Conservation (phyloP, 2,888 invertebrate species). For the Nycteola revayana region DNA sequence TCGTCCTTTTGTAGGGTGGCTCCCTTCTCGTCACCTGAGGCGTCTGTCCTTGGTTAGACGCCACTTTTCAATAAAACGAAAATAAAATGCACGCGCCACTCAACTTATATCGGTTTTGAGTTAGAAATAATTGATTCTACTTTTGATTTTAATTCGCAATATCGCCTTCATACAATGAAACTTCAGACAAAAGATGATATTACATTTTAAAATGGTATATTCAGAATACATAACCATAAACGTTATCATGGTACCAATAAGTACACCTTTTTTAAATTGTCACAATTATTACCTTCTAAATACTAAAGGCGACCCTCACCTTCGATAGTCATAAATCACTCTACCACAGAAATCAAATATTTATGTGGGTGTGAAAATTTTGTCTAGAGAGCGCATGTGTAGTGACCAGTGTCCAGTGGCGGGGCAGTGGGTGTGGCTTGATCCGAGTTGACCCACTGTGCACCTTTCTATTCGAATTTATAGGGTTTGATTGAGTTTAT, state of each 20-base stretch:
- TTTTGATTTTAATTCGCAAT: conserved; percentile 4
- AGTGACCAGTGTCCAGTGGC: conserved; percentile 75
- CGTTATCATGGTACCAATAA: too few species aligned
- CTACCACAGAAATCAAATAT: conserved; percentile 32
- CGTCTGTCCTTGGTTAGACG: conserved; percentile 61
- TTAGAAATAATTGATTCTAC: conserved; percentile 23
- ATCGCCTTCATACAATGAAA: too few species aligned
- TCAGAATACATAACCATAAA: too few species aligned
- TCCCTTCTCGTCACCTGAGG: conserved; percentile 71
- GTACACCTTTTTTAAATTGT: too few species aligned
- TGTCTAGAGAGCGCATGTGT: conserved; percentile 67
- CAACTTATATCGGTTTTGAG: conserved; percentile 30
- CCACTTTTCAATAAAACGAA: conserved; percentile 59
- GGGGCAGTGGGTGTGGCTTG: conserved; percentile 64
- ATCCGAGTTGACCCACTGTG: conserved; percentile 40
- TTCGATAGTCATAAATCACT: conserved; percentile 29
- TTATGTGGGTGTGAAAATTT: conserved; percentile 58
- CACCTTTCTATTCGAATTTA: conserved; percentile 50
- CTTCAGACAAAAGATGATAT: too few species aligned
- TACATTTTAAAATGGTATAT: too few species aligned
- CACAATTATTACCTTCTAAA: too few species aligned
- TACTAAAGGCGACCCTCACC: conserved; percentile 17
- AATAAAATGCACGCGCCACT: conserved; percentile 43
- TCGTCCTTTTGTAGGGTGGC: conserved; percentile 61
- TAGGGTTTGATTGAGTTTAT: conserved; percentile 57